Base-by-base conservation (phyloP, 2,113 vertebrate species). In the Phocoena phocoena region DNA sequence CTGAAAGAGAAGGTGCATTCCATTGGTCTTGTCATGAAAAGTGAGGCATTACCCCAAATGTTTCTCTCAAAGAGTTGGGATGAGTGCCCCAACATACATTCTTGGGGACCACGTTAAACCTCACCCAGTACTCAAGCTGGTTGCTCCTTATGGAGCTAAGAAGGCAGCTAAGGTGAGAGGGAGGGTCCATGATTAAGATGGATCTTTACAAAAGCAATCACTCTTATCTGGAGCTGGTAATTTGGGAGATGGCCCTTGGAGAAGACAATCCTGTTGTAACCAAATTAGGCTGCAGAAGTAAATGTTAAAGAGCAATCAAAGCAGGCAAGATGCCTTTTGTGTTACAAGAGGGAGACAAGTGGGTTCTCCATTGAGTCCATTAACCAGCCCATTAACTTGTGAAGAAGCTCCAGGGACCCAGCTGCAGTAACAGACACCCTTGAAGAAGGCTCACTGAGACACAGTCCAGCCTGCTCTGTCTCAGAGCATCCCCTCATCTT, bases 231-330 rank as follows among this genome's bases (percentile, higher is more conserved):
- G 60, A 17, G 7, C 76, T 94, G 77, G 58, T 83, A 58, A 95
- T 93, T 93, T 26, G 17, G 17, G 38, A 93, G 91, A 83, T 36
- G 38, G 50, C 44, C 25, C 25, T 55, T 62, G 18, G 38, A 92
- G 82, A 91, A 60, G 38, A 95, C 82, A 88, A 63, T 95, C 63
- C 18, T 89, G 5, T 93, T 95, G 84, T 94, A 97, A 97, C n/a
- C 60, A 62, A 92, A 83, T 94, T 81, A 97, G 63, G 31, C 47
- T 53, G 44, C 74, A 92, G 65, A 93, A 93, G 74, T 73, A 96
- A 97, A 96, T 77, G 87, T 60, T 87, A 93, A 92, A 65, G 50
- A 94, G 79, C n/a, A 92, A 97, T 36, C 95, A 95, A 96, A 71
- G 82, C 79, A 96, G 80, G 83, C 53, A 77, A 58, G 15, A 92